Conservation (phyloP, 2,113 vertebrate species). For the Chamaetylas fuelleborni region DNA sequence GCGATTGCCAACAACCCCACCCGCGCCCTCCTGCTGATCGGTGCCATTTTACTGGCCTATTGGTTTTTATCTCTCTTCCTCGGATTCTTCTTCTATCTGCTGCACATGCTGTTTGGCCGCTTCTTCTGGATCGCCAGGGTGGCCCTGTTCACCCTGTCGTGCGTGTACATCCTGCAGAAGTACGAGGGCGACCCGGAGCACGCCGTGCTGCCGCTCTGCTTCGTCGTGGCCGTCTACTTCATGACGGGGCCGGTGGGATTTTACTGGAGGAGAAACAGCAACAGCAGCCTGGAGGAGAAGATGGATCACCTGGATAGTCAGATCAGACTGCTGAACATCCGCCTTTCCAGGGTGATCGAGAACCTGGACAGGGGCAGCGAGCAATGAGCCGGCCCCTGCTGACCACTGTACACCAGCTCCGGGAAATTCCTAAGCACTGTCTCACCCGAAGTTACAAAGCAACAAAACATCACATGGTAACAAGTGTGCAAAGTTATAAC, state of each 20-base stretch:
- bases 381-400: slow-evolving; percentile 68
- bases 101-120: slow-evolving; percentile 88
- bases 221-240: slow-evolving; percentile 93
- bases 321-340: slow-evolving; percentile 92
- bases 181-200: slow-evolving; percentile 91
- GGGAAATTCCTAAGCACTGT: slow-evolving; percentile 20
- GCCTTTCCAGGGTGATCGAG: slow-evolving; percentile 90
- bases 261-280: slow-evolving; percentile 84
- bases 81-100: slow-evolving; percentile 87
- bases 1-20: slow-evolving; percentile 79
- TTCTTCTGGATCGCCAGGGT: slow-evolving; percentile 93
- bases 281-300: slow-evolving; percentile 89
- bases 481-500: slow-evolving; percentile 7
- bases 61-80: slow-evolving; percentile 92
- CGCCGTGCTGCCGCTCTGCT: slow-evolving; percentile 87
- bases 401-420: slow-evolving; percentile 44
- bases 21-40: slow-evolving; percentile 85
- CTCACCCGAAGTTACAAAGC: slow-evolving; percentile 42
- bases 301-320: slow-evolving; percentile 94
- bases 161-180: slow-evolving; percentile 95
- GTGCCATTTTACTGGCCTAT: slow-evolving; percentile 82
- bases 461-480: slow-evolving; percentile 44
- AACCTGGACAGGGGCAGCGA: slow-evolving; percentile 83
- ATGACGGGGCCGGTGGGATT: slow-evolving; percentile 92
- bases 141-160: slow-evolving; percentile 87